Evolutionary conservation across 2,888 invertebrate genomes (phyloP), one percentile per base, ranked within the genome.

Genomic region (Orthonychiurus folsomi): DNA sequence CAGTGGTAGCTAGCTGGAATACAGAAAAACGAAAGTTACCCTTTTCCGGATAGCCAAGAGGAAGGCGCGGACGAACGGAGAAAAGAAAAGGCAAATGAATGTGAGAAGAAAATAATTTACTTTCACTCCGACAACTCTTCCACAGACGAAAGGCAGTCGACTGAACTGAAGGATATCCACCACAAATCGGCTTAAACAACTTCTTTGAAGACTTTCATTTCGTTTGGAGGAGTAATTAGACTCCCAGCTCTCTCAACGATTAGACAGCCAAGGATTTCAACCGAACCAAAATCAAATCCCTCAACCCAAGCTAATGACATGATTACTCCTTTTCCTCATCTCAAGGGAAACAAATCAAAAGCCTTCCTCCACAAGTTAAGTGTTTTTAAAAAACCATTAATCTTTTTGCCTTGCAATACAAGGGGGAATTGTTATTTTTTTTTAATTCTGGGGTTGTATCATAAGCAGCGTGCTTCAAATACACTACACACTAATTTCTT

Each of bases 41-140:
- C 5, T 5, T n/a, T n/a, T n/a, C 5, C 37, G 37, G 15, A 37
- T 5, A 37, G 37, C 3, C 28, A 20, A 55, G 23, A 61, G 23
- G 56, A 56, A 50, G 21, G 47, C 37, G 9, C 1, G 48, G 50
- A 21, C 52, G 59, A 25, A 25, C 47, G 28, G 27, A 56, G 47
- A 50, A 59, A 59, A 61, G 64, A 55, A 61, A 64, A 59, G 66
- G 56, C 50, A 58, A 62, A 62, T 62, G 62, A 62, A 58, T 62
- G 62, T 62, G 62, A 62, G 62, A 62, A 58, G 52, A 61, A 56
- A 50, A n/a, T 52, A 20, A 20, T 21, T 52, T n/a, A 52, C 20
- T 20, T 20, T 20, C n/a, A 52, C 52, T 52, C 52, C 23, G n/a
- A n/a, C 52, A 52, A 52, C n/a, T 52, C n/a, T 52, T 52, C 3